Base-by-base conservation (phyloP, 1,140 invertebrate species). In the Carcinoscorpius rotundicauda region DNA sequence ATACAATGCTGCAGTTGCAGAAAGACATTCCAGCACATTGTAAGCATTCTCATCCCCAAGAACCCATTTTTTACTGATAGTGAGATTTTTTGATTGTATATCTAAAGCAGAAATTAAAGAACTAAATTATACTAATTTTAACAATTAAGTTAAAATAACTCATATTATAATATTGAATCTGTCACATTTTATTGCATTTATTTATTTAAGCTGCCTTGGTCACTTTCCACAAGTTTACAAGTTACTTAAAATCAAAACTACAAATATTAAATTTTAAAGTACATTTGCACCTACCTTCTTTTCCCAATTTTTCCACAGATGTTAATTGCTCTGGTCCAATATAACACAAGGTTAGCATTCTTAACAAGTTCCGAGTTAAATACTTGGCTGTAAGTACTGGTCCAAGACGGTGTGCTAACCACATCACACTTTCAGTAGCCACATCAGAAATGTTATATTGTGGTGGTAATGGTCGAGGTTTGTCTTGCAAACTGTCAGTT, bases 291-390 rank as follows among this genome's bases (percentile, higher is more conserved):
- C 29, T 29, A 29, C 29, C 29, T 29, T 29, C 29, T 29, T 29
- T 29, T 29, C 29, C 29, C 29, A 29, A 29, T 29, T 29, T 10
- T 57, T 51, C 6, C 49, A 64, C 9, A 62, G 61, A 62, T 62
- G 4, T 64, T 11, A 93, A 78, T 76, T 91, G 91, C 67, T 92
- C 88, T 71, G 85, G 83, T 0, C 90, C 90, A 49, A 91, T 84
- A 74, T 97, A 98, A 76, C 95, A 98, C 0, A 97, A 77, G 0
- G 91, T 89, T 9, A 98, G 77, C 87, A 98, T 96, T 70, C 93
- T 84, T 4, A 98, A 78, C 53, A 98, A 79, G 80, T 97, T 97
- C 56, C 90, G 81, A 0, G 93, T 91, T 49, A 98, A 80, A 79
- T 91, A 87, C 69, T 88, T 85, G 10, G 93, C 90, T 4, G 93